Evolutionary conservation across 2,113 vertebrate genomes (phyloP).

Genomic region (Cephalophus harveyi): DNA sequence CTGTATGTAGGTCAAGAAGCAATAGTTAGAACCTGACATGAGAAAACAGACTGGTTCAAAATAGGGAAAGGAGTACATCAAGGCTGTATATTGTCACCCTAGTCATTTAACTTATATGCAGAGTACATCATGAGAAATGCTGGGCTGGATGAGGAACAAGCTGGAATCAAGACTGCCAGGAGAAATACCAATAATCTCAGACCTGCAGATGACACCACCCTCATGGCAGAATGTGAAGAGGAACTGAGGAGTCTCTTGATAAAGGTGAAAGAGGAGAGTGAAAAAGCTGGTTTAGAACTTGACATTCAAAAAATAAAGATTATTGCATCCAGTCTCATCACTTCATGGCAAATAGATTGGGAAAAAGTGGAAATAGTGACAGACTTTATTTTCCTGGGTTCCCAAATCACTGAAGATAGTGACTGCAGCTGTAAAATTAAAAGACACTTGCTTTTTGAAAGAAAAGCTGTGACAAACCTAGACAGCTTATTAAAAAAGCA

Average conservation of each 20-base stretch:
- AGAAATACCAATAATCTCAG: neutral
- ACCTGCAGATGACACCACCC: neutral
- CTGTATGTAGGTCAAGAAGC: neutral
- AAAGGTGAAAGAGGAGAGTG: neutral
- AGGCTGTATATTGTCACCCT: neutral
- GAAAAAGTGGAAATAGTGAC: neutral
- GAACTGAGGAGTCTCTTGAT: neutral
- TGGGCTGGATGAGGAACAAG: neutral
- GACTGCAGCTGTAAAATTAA: neutral
- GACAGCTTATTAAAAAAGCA: neutral
- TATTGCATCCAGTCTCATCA: neutral
- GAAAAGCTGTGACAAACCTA: neutral
- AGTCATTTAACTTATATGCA: neutral
- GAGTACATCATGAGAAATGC: neutral
- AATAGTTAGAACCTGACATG: neutral
- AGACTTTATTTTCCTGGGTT: neutral
- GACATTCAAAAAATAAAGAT: neutral
- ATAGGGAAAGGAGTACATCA: neutral
- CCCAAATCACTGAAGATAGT: neutral
- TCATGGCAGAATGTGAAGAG: neutral
- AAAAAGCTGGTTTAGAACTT: neutral
- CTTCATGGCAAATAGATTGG: neutral
- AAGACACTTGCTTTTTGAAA: neutral
- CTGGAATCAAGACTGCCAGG: neutral
- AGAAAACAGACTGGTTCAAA: neutral